Conservation (phyloP, 2,113 vertebrate species). For the Syngnathus scovelli region DNA sequence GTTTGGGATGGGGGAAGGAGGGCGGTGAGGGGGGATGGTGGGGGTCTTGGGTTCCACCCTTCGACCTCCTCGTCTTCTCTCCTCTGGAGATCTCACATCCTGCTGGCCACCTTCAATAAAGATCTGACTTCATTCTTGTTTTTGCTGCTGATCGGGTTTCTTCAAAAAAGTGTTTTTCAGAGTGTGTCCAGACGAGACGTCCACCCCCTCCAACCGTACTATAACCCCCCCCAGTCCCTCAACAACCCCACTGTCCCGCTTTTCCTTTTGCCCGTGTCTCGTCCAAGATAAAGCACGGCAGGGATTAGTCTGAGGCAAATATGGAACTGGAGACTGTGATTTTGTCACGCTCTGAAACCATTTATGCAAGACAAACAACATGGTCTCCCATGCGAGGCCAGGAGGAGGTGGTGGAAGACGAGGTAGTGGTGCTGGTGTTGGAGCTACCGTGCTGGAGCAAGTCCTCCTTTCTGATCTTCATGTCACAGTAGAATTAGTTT, state of each 20-base stretch:
- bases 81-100: constrained; percentile 68
- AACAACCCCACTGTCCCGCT: background rate
- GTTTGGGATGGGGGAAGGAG: constrained; percentile 58
- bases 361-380: constrained; percentile 55
- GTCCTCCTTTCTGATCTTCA: constrained; percentile 48
- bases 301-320: constrained; percentile 61
- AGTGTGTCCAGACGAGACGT: constrained; percentile 65
- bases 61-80: constrained; percentile 53
- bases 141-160: constrained; percentile 72
- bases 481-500: constrained; percentile 41
- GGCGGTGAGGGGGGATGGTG: constrained; percentile 10
- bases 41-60: constrained; percentile 11
- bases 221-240: background rate
- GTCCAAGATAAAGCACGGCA: constrained; percentile 55
- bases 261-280: constrained; percentile 32
- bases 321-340: constrained; percentile 48
- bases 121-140: constrained; percentile 72
- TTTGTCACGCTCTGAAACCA: constrained; percentile 42
- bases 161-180: constrained; percentile 63
- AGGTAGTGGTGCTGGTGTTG: constrained; percentile 28
- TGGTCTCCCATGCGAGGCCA: constrained; percentile 39
- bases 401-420: constrained; percentile 42
- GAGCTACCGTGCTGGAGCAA: constrained; percentile 50
- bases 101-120: constrained; percentile 73
- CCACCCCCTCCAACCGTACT: constrained; percentile 10